phyloP scores from a whole-genome alignment of 2,888 invertebrate species.

The Hypomecis punctinalis region DNA sequence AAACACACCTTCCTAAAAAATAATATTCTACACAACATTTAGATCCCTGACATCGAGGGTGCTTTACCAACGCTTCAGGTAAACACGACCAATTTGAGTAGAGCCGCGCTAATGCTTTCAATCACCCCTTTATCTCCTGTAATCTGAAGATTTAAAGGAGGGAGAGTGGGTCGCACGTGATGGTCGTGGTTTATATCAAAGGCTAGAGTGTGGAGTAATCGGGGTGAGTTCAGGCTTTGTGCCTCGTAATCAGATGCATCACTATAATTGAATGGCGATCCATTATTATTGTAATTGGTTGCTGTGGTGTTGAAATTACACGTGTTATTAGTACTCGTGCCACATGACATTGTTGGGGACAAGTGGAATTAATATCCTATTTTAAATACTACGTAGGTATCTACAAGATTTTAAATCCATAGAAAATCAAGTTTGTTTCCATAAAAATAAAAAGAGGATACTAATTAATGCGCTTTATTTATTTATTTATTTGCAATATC shows the following conservation, averaged over 20 bases:
- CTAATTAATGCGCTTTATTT: too few species aligned
- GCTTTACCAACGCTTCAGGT: slow-evolving; percentile 71
- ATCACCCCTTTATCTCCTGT: slow-evolving; percentile 66
- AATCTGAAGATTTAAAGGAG: slow-evolving; percentile 58
- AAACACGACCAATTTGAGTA: slow-evolving; percentile 64
- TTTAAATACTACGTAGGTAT: too few species aligned
- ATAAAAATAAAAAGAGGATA: too few species aligned
- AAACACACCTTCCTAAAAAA: background rate
- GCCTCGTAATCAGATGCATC: slow-evolving; percentile 65
- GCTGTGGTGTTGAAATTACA: background rate
- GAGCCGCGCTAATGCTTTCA: slow-evolving; percentile 65
- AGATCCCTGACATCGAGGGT: slow-evolving; percentile 57
- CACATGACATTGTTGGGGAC: too few species aligned
- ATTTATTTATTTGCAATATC: too few species aligned
- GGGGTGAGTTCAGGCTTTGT: slow-evolving; percentile 61
- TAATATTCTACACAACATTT: slow-evolving; percentile 45
- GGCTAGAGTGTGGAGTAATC: slow-evolving; percentile 56
- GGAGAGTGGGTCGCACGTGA: slow-evolving; percentile 49
- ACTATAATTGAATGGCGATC: slow-evolving; percentile 54
- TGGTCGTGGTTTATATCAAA: slow-evolving; percentile 58
- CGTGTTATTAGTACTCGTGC: too few species aligned
- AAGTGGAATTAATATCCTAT: too few species aligned
- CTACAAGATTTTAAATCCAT: too few species aligned
- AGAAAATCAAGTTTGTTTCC: too few species aligned
- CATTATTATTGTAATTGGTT: slow-evolving; percentile 29